Evolutionary conservation across 2,113 vertebrate species (phyloP), one percentile per base, ranked within the genome.

Genomic region (Oxyruncus cristatus): DNA sequence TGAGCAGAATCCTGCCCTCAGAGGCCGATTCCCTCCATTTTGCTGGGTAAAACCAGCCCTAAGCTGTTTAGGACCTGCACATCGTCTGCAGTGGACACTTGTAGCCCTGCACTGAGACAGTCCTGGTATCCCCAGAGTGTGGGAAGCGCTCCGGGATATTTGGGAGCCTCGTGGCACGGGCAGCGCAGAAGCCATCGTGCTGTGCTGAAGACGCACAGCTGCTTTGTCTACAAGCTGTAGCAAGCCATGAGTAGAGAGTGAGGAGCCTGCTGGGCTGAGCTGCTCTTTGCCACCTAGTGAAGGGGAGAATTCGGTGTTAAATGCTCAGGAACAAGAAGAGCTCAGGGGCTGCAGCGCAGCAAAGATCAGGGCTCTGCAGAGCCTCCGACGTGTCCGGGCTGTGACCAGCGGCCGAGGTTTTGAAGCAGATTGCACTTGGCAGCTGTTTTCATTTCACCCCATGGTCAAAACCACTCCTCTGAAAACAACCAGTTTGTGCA

Each of bases 401-500:
- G 42, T 14, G 74, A 59, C 12, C 58, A 14, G 66, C 9, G 67
- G 50, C 23, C 2, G 0, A 20, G 33, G 77, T 71, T 81, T 23
- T 39, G 49, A 82, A 61, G 81, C 75, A 76, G 62, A 85, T 44
- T 42, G 21, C 55, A 85, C 35, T 42, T 92, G 76, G 68, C 72
- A 94, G 79, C 47, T 71, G 63, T 52, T 96, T 86, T 71, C 37
- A 33, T 89, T 92, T 77, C 68, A 52, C 12, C 50, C 74, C 27
- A 1, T 28, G 53, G 50, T 92, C 37, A 76, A 91, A 95, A 66
- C 44, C 3, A 0, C 70, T 81, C 9, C 80, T 89, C 73, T 82
- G 49, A 91, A 85, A 85, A 93, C 66, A 89, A 84, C 56, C 56
- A 56, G 82, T 91, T 72, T 84, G 85, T 89, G 80, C 93, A 72